These are phyloP conservation scores for Drosophila mimetica DNA, from an alignment of 2,888 invertebrate species.

Conservation along the genomic window DNA sequence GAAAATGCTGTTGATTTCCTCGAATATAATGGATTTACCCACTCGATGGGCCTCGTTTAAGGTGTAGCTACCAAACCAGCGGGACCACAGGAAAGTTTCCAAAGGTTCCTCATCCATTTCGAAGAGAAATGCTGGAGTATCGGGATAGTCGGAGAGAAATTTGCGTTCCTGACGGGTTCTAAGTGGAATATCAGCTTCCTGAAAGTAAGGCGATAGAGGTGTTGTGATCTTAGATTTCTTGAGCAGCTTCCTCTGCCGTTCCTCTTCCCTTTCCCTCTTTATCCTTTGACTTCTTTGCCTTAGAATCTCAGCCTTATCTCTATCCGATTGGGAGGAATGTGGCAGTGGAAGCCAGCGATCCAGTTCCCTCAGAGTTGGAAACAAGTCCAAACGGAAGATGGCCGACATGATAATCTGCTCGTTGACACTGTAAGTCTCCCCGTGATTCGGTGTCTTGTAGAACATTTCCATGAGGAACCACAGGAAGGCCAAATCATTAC, in stretches of 20 bases:
- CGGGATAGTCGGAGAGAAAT: constrained; percentile 8
- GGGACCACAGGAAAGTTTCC: constrained; percentile 17
- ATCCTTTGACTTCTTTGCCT: neutral
- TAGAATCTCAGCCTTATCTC: neutral
- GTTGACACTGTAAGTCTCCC: constrained; percentile 65
- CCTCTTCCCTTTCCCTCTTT: neutral
- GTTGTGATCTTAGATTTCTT: accelerated
- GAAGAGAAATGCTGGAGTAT: constrained; percentile 1
- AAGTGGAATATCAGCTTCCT: neutral
- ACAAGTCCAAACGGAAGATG: constrained; percentile 81
- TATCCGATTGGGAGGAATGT: constrained; percentile 34
- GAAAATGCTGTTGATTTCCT: constrained; percentile 50
- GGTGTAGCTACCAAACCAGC: constrained; percentile 62
- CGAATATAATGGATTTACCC: constrained; percentile 26
- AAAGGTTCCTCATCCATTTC: neutral
- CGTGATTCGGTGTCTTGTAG: constrained; percentile 59
- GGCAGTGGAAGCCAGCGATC: constrained; percentile 79
- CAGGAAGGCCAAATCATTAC: constrained; percentile 83
- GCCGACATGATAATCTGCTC: constrained; percentile 81
- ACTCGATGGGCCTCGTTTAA: constrained; percentile 11
- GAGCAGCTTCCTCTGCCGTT: neutral
- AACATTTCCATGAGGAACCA: constrained; percentile 83
- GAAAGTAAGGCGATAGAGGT: constrained; percentile 49
- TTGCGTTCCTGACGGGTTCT: neutral
- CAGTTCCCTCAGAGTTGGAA: constrained; percentile 78